Conservation (phyloP, 2,888 invertebrate species). For the Eueremaeus valkanovi region DNA sequence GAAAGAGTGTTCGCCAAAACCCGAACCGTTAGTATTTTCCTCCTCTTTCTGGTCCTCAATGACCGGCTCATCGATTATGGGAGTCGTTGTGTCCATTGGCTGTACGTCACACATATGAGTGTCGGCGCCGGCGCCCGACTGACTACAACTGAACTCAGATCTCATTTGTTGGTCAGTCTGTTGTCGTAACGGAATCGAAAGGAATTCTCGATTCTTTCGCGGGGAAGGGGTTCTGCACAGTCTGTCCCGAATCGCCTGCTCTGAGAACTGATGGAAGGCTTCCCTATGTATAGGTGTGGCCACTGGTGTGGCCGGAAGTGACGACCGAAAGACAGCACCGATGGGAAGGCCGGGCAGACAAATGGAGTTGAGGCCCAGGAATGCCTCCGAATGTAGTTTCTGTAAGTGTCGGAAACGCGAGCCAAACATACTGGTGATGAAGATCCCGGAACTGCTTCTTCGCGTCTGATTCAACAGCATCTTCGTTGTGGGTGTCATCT, state of each 20-base stretch:
- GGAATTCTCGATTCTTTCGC: conserved; percentile 47
- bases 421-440: conserved; percentile 46
- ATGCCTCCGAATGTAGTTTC: conserved; percentile 47
- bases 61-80: conserved; percentile 37
- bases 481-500: conserved; percentile 29
- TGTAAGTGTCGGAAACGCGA: conserved; percentile 47
- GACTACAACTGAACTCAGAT: conserved; percentile 6
- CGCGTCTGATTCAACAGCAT: conserved; percentile 29
- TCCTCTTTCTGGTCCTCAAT: conserved; percentile 23
- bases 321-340: conserved; percentile 48
- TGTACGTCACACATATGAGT: conserved; percentile 3
- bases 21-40: background rate
- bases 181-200: conserved; percentile 43
- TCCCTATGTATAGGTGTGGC: conserved; percentile 47
- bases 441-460: conserved; percentile 40
- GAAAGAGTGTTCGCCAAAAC: conserved; percentile 15
- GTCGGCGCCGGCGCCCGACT: conserved; percentile 40
- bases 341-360: conserved; percentile 46
- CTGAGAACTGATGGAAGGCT: conserved; percentile 47
- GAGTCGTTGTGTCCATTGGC: conserved; percentile 40
- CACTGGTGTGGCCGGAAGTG: conserved; percentile 48
- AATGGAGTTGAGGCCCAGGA: conserved; percentile 48
- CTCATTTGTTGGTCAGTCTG: conserved; percentile 28
- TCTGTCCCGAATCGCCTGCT: conserved; percentile 47
- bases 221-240: conserved; percentile 48